Base-by-base conservation (phyloP, 1,140 invertebrate genomes). In the Hesperophylax magnus region DNA sequence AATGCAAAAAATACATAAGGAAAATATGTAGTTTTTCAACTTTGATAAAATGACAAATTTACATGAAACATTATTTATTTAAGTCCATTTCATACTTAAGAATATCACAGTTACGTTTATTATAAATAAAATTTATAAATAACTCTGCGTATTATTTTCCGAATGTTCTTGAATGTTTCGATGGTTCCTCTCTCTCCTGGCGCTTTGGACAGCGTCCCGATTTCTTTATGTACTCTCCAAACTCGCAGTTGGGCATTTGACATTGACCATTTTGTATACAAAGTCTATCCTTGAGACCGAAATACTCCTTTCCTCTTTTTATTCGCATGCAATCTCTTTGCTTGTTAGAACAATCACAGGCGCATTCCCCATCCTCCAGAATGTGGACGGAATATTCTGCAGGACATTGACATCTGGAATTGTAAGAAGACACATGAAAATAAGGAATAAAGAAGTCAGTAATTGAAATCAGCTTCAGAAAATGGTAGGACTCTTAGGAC, bases 371-470 rank as follows among this genome's bases (percentile, higher is more conserved):
- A 71, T 91, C 90, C 17, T 88, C 85, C 3, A 90, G 88, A 69
- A 92, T 89, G 58, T 91, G 91, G 18, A 92, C 91, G 2, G 90
- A 89, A 86, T 93, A 96, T 75, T 92, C 89, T n/a, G 91, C 91
- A 8, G 95, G 94, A 86, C 95, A 96, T 53, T 91, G 92, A 85
- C 95, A 96, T 83, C 94, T 95, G 87, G 22, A 89, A 86, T 14
- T 3, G 3, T 47, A 39, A 39, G 11, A 47, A 11, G 14, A 47
- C 11, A 14, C 39, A 14, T 8, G 1, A 39, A 39, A 39, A 8
- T 4, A 39, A 39, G 8, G 8, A 39, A 39, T 39, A 39, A 39
- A 39, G 34, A 5, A 39, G 34, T 7, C 34, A 31, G 2, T 39
- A 39, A 8, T 5, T 39, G 8, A 39, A 8, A 14, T 14, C 11